These are phyloP conservation scores for Papilio protenor DNA, from an alignment of 2,888 invertebrate species.

Conservation along the genomic window DNA sequence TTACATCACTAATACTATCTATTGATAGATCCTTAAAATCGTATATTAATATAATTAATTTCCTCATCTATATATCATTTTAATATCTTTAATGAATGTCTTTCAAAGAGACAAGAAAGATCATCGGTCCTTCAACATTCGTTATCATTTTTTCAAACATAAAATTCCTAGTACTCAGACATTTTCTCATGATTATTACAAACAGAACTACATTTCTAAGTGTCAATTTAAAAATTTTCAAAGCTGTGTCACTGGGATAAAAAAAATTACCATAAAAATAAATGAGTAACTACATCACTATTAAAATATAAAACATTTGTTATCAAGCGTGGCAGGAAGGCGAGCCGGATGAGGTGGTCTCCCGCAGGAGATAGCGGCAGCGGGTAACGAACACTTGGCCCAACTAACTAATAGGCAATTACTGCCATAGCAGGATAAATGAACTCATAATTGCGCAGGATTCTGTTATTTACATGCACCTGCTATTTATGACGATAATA, in stretches of 20 bases:
- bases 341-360: slow-evolving; percentile 64
- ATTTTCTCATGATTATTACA: neutral
- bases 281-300: slow-evolving; percentile 63
- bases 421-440: slow-evolving; percentile 33
- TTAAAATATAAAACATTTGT: slow-evolving; percentile 50
- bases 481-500: neutral
- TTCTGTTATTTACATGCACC: slow-evolving; percentile 8
- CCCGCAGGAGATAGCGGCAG: slow-evolving; percentile 52
- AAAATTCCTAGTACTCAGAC: neutral
- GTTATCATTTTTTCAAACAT: neutral
- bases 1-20: no score
- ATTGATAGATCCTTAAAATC: no score
- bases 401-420: slow-evolving; percentile 30
- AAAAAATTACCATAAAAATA: neutral
- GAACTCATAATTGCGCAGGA: slow-evolving; percentile 8
- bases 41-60: no score
- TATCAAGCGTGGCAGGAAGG: slow-evolving; percentile 70
- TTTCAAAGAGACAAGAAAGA: no score
- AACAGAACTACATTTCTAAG: no score
- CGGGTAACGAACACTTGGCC: slow-evolving; percentile 25
- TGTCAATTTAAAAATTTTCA: neutral
- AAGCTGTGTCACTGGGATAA: neutral
- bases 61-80: no score
- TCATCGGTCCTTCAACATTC: no score
- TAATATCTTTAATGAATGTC: no score